Evolutionary conservation across 2,888 invertebrate species (phyloP), one percentile per base, ranked within the genome.

Genomic region (Perizoma affinitatum): DNA sequence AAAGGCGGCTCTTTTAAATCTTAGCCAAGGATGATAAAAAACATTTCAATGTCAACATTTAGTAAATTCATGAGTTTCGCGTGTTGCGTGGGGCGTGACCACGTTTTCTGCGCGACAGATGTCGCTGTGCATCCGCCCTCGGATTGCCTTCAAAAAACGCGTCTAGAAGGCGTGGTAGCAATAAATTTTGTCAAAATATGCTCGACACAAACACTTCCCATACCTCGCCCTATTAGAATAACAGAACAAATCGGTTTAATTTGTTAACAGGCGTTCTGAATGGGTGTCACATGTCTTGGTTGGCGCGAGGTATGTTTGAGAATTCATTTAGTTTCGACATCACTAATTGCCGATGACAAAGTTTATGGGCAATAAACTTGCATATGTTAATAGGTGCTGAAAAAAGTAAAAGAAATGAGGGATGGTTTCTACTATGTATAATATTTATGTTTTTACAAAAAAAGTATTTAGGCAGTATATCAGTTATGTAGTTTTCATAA

Each of bases 141-240:
- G 66, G 69, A 68, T 73, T 68, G 73, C 75, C 71, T 71, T 68
- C 75, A 75, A 83, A 88, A 90, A 90, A 88, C 76, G 54, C 77
- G 81, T 72, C 77, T 66, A 78, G 85, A 77, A 90, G 93, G 93
- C 92, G 93, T 90, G 92, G 91, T 84, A 73, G 85, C 80, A 87
- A 93, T 93, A 93, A 93, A 93, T 93, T 89, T 90, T 83, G 90
- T 92, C 92, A 92, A 92, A 92, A 91, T 92, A 92, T 87, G 83
- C 87, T 86, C 78, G 84, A 87, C 86, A 81, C 82, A 86, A 89
- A 88, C 89, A 90, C 88, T 89, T 90, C 90, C 90, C 88, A 88
- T 87, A 83, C 75, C 73, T 79, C 80, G 76, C 87, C 83, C 88
- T 85, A 88, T 90, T 91, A 91, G 88, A 90, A 90, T 90, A 91